These are phyloP conservation scores for Hippasteria phrygiana DNA, from an alignment of 53 echinoderm and acorn worm species.

Conservation along the genomic window DNA sequence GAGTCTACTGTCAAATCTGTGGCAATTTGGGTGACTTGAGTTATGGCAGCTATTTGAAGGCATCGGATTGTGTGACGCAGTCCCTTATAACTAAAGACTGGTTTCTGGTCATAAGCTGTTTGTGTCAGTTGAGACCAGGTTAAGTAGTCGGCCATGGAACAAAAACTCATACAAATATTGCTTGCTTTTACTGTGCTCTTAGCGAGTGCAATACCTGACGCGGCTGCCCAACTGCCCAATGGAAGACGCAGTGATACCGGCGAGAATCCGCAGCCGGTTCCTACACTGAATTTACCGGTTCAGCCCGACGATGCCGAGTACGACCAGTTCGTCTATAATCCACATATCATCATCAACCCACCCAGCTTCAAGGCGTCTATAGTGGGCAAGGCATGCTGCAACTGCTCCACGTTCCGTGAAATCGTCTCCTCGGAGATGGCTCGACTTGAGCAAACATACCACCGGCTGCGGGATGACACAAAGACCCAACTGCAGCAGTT, in stretches of 20 bases:
- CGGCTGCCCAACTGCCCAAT: not conserved
- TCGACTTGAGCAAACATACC: not conserved
- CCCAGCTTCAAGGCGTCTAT: not conserved
- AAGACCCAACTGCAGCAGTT: not conserved
- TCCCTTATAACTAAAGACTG: too few species aligned
- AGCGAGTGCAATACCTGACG: not conserved
- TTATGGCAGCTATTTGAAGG: too few species aligned
- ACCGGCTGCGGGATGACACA: constrained; percentile 3
- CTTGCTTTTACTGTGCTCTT: not conserved
- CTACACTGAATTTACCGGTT: too few species aligned
- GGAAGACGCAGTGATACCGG: not conserved
- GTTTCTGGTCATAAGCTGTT: too few species aligned
- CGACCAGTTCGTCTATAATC: constrained; percentile 32
- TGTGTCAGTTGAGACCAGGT: not conserved
- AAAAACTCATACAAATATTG: not conserved
- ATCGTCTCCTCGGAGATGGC: constrained; percentile 3
- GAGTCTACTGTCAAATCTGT: not conserved
- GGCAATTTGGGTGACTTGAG: too few species aligned
- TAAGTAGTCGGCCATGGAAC: not conserved
- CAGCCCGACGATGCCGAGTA: not conserved
- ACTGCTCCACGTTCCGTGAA: not conserved
- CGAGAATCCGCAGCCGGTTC: too few species aligned
- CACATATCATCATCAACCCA: constrained; percentile 32
- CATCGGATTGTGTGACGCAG: too few species aligned
- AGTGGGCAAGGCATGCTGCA: not conserved